Evolutionary conservation across 2,888 invertebrate genomes (phyloP), one percentile per base, ranked within the genome.

Genomic region (Eupithecia subumbrata): DNA sequence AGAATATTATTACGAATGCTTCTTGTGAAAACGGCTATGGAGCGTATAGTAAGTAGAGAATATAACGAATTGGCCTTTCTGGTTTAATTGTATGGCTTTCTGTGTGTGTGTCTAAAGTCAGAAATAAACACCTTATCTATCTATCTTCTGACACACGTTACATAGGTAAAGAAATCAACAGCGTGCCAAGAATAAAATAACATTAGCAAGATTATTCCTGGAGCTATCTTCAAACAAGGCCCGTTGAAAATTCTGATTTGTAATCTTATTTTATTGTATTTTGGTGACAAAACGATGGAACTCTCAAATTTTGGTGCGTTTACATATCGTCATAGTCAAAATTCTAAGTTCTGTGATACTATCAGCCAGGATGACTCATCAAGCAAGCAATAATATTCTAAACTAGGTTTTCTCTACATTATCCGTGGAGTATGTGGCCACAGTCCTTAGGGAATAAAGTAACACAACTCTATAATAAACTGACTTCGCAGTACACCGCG

Each of bases 401-500:
- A 25, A 22, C 60, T 25, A 14, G 25, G 11, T 56, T 52, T n/a
- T 22, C 60, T 60, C 22, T 14, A 25, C 22, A 60, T 25, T 60
- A 60, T 60, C 25, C 60, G 5, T 25, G 25, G 60, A 60, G 48
- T 69, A 69, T n/a, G 76, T 72, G 74, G 76, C 71, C 75, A 79
- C 73, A 40, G 64, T 52, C 76, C 74, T 64, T 34, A 81, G 90
- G 90, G 90, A 89, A 88, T 89, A 84, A 83, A 85, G 85, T 86
- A 88, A 85, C 84, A 85, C 83, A 85, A 86, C 87, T 86, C 84
- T 86, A 84, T 84, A 87, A 89, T 89, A 90, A 90, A 88, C 88
- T 87, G 88, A 86, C 85, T 85, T 86, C 86, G 90, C 90, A 92
- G 91, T 90, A 91, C 88, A 89, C 84, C 84, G 85, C 85, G 86